phyloP scores from a whole-genome alignment of 2,113 vertebrate genomes.

The Hassar affinis region DNA sequence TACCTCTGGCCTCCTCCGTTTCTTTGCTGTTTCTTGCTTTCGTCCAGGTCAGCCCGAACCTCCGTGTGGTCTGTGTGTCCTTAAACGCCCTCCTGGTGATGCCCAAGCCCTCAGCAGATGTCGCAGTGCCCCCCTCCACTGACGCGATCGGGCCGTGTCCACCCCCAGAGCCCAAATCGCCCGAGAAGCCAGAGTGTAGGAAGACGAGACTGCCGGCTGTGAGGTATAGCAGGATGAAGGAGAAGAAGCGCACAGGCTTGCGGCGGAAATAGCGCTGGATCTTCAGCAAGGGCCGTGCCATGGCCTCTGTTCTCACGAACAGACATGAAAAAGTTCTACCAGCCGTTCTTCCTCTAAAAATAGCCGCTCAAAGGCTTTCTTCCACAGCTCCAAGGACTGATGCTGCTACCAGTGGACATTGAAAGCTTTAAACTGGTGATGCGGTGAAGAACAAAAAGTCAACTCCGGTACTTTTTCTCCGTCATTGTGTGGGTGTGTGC shows the following conservation, averaged over 20 bases:
- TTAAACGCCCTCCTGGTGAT: slow-evolving; percentile 76
- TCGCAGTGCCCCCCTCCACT: slow-evolving; percentile 51
- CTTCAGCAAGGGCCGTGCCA: slow-evolving; percentile 89
- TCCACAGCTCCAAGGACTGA: not conserved
- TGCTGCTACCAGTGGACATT: not conserved
- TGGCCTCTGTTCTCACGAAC: slow-evolving; percentile 67
- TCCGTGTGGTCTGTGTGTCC: slow-evolving; percentile 58
- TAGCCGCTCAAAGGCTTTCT: not conserved
- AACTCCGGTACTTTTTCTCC: slow-evolving; percentile 18
- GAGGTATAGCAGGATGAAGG: slow-evolving; percentile 90
- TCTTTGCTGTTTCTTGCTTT: slow-evolving; percentile 80
- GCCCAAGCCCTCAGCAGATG: slow-evolving; percentile 63
- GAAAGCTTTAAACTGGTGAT: not conserved
- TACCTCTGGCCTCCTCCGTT: slow-evolving; percentile 88
- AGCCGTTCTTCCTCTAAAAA: slow-evolving; percentile 5
- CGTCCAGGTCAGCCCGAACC: slow-evolving; percentile 78
- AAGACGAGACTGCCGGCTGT: slow-evolving; percentile 89
- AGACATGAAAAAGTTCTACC: slow-evolving; percentile 63
- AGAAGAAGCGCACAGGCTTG: slow-evolving; percentile 88
- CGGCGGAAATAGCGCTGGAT: slow-evolving; percentile 91
- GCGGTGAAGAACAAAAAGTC: not conserved
- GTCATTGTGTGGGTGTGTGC: slow-evolving; percentile 36
- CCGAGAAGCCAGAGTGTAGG: slow-evolving; percentile 82
- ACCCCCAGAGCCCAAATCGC: slow-evolving; percentile 67
- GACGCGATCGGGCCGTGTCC: slow-evolving; percentile 58